A percentile compares a stretch with the other conserved stretches of the same genome.
Evolutionary conservation across 2,888 invertebrate species (phyloP).

Genomic region (Thecocarcelia acutangulata): DNA sequence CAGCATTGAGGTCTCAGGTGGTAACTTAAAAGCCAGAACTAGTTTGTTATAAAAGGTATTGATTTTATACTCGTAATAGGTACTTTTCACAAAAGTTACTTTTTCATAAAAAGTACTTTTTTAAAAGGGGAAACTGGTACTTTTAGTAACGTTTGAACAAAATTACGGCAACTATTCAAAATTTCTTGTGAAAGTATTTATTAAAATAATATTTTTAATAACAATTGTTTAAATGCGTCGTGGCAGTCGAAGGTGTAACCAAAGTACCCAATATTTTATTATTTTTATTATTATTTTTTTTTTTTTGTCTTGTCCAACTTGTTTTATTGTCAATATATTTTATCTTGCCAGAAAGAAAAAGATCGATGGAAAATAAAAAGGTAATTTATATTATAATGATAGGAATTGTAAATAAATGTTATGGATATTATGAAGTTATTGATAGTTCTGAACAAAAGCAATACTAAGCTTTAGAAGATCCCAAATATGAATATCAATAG

Average conservation of each 20-base stretch:
- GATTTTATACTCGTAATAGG: neutral
- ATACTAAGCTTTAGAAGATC: no score
- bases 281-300: no score
- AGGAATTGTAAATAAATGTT: slow-evolving; percentile 63
- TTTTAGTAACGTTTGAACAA: no score
- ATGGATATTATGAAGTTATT: slow-evolving; percentile 21
- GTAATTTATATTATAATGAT: slow-evolving; percentile 66
- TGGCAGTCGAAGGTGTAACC: slow-evolving; percentile 3
- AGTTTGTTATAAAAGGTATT: no score
- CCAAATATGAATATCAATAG: no score
- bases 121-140: neutral
- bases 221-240: neutral
- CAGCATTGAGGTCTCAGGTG: no score
- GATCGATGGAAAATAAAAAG: slow-evolving; percentile 45
- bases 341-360: slow-evolving; percentile 44
- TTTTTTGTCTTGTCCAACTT: slow-evolving; percentile 34
- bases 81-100: no score
- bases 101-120: neutral
- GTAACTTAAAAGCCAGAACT: no score
- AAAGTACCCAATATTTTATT: slow-evolving; percentile 34
- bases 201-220: no score
- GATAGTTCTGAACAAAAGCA: slow-evolving; percentile 31
- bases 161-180: no score
- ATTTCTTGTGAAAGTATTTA: no score
- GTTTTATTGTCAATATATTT: slow-evolving; percentile 15